Base-by-base conservation (phyloP, 2,888 invertebrate species). In the Dione vanillae region DNA sequence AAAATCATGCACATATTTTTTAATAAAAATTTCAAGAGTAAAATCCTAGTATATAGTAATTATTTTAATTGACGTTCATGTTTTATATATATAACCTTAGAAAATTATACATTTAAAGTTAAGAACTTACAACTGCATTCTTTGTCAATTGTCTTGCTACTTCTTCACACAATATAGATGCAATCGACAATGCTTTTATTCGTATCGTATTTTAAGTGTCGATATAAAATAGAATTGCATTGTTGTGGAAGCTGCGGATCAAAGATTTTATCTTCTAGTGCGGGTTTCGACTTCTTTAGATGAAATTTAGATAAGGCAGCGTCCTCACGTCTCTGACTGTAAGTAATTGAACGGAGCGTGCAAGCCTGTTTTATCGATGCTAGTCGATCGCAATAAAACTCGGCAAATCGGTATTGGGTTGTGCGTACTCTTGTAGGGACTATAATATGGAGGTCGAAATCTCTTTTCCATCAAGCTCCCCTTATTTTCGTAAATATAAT, bases 331-430 rank as follows among this genome's bases (percentile, higher is more conserved):
- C 85, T 84, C 83, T 82, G 81, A 78, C 80, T 81, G 86, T 87
- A 90, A 92, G 91, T 92, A 92, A 92, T 92, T 92, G 92, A 88
- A 87, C 84, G 82, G 85, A 86, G 86, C 82, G 81, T 79, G 79
- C 80, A 79, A 81, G 85, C 83, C 75, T 78, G 75, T 77, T 81
- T 83, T 91, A 92, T 91, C 91, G 86, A 80, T 79, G 79, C 78
- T 84, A 85, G 83, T 88, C 87, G 86, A 92, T 91, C 89, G 90
- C 83, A 89, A 91, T 92, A 91, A 91, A 91, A 90, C 83, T 86
- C 85, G 81, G 87, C 88, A 84, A 83, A 85, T 85, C 80, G 80
- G 75, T 80, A 78, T 76, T 75, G 69, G 73, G 79, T 80, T 83
- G 79, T 79, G 52, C 64, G 79, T 79, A 58, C 59, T 72, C 61